A percentile compares a stretch with the other conserved stretches of the same genome.
Evolutionary conservation across 2,888 invertebrate genomes (phyloP).

Genomic region (Corbicula japonica): DNA sequence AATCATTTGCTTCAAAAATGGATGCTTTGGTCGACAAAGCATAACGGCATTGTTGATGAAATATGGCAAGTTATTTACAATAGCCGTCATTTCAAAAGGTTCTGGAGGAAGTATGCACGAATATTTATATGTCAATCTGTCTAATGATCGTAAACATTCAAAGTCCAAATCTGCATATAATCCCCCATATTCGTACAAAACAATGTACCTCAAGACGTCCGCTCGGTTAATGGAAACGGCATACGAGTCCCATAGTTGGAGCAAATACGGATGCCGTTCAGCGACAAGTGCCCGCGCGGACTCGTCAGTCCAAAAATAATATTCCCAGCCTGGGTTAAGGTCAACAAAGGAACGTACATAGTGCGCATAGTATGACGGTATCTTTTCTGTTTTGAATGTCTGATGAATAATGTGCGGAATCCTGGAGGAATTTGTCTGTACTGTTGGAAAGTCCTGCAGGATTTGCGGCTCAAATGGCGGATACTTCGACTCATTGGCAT

Average conservation of each 20-base stretch:
- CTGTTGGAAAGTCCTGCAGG: slow-evolving; percentile 28
- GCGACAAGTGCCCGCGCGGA: slow-evolving; percentile 74
- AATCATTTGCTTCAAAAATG: too few species aligned
- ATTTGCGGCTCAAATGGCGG: slow-evolving; percentile 32
- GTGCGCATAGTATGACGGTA: slow-evolving; percentile 25
- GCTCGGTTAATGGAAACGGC: slow-evolving; percentile 72
- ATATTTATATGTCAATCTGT: slow-evolving; percentile 65
- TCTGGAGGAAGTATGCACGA: slow-evolving; percentile 74
- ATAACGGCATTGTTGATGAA: slow-evolving; percentile 76
- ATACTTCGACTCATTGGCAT: too few species aligned
- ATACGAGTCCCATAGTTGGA: slow-evolving; percentile 74
- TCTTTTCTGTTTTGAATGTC: slow-evolving; percentile 22
- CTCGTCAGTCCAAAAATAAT: slow-evolving; percentile 83
- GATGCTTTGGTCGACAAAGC: too few species aligned
- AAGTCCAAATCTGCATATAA: slow-evolving; percentile 81
- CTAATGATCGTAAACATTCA: slow-evolving; percentile 74
- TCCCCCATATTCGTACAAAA: slow-evolving; percentile 80
- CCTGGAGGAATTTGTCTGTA: slow-evolving; percentile 8
- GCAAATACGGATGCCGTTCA: slow-evolving; percentile 71
- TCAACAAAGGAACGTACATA: slow-evolving; percentile 66
- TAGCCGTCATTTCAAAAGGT: slow-evolving; percentile 72
- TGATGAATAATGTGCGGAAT: slow-evolving; percentile 55
- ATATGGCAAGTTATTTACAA: slow-evolving; percentile 69
- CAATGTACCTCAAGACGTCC: slow-evolving; percentile 80
- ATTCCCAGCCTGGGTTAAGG: slow-evolving; percentile 80